phyloP scores from a whole-genome alignment of 2,113 vertebrate species.

The Trichomycterus rosablanca region DNA sequence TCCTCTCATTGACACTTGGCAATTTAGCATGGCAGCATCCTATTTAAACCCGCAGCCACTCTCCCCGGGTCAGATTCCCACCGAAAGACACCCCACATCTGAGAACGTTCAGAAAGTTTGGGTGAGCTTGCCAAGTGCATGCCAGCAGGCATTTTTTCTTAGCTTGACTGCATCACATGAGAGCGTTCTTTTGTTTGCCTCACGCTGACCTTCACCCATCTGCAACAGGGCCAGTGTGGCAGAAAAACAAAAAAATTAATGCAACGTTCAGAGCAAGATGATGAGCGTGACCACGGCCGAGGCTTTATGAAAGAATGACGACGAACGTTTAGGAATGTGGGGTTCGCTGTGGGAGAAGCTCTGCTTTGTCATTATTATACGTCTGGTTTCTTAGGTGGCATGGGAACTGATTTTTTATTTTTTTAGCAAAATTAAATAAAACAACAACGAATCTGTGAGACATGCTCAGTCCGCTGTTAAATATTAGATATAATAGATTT shows the following conservation, averaged over 20 bases:
- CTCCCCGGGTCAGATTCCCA: slow-evolving; percentile 17
- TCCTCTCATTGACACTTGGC: slow-evolving; percentile 8
- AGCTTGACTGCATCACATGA: slow-evolving; percentile 1
- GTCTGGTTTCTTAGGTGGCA: not conserved
- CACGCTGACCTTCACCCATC: no score
- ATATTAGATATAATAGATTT: no score
- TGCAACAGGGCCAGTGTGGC: not conserved
- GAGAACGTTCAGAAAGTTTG: not conserved
- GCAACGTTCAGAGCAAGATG: slow-evolving; percentile 2
- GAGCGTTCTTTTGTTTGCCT: slow-evolving; percentile 6
- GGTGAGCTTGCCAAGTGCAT: not conserved
- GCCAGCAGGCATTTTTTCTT: slow-evolving; percentile 1
- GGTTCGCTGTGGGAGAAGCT: not conserved
- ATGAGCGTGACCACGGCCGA: not conserved
- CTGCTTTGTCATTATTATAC: not conserved
- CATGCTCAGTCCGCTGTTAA: no score
- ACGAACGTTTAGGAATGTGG: not conserved
- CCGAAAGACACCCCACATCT: not conserved
- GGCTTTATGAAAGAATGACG: not conserved
- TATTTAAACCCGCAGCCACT: not conserved
- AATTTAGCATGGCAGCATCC: not conserved
- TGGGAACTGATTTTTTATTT: slow-evolving; percentile 5
- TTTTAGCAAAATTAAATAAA: no score
- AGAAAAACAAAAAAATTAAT: slow-evolving; percentile 6
- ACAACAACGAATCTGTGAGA: no score